Evolutionary conservation across 2,888 invertebrate species (phyloP).

Genomic region (Plagiodera versicolora): DNA sequence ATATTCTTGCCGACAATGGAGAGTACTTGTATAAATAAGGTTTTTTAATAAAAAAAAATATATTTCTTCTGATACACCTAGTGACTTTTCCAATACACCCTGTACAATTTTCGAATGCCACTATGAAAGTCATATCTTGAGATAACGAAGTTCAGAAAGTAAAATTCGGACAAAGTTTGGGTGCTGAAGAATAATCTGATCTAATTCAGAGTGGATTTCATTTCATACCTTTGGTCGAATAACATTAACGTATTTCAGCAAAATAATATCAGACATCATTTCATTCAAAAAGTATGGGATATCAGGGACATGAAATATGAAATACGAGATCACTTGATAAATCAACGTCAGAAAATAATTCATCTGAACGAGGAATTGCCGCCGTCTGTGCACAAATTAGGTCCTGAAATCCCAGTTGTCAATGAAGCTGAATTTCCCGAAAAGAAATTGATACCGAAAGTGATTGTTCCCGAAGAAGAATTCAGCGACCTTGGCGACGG

Average conservation of each 20-base stretch:
- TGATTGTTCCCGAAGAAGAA: slow-evolving; percentile 32
- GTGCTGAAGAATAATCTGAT: too few relatives aligned
- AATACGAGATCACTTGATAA: slow-evolving; percentile 50
- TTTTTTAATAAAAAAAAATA: too few relatives aligned
- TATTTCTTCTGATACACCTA: too few relatives aligned
- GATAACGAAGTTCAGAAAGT: too few relatives aligned
- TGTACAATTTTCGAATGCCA: too few relatives aligned
- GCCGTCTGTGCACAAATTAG: slow-evolving; percentile 26
- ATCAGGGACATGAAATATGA: slow-evolving; percentile 54
- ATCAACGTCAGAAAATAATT: slow-evolving; percentile 50
- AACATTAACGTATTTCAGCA: slow-evolving; percentile 53
- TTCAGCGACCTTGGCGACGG: slow-evolving; percentile 18
- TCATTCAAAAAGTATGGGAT: slow-evolving; percentile 55
- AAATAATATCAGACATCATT: slow-evolving; percentile 56
- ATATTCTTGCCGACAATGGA: too few relatives aligned
- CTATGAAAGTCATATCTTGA: too few relatives aligned
- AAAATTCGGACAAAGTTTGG: too few relatives aligned
- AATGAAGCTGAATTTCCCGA: slow-evolving; percentile 42
- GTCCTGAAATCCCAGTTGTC: slow-evolving; percentile 36
- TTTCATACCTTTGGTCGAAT: too few relatives aligned
- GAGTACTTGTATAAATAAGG: too few relatives aligned
- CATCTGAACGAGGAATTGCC: slow-evolving; percentile 58
- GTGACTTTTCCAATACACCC: too few relatives aligned
- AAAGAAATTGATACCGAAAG: slow-evolving; percentile 34
- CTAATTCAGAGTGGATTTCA: too few relatives aligned